A percentile compares a stretch with the other conserved stretches of the same genome.
Evolutionary conservation across 2,113 vertebrate genomes (phyloP).

Genomic region (Prunella himalayana): DNA sequence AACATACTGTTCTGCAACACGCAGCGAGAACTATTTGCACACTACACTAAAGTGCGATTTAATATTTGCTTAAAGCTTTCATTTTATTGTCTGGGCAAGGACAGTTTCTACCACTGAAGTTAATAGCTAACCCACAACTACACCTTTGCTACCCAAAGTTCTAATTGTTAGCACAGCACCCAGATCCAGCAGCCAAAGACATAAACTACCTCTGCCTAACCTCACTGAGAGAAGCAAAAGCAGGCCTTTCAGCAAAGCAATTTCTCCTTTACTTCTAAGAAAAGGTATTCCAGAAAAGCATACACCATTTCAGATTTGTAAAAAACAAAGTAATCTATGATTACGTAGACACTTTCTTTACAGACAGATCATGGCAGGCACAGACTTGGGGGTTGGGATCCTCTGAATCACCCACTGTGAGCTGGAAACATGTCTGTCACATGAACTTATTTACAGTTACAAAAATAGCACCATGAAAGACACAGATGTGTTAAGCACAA

Average conservation of each 20-base stretch:
- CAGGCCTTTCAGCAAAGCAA: background rate
- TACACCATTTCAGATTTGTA: fast-evolving
- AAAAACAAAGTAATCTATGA: background rate
- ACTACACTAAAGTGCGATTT: background rate
- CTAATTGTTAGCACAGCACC: background rate
- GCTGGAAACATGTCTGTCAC: constrained; percentile 51
- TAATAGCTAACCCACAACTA: constrained; percentile 51
- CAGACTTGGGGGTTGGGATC: constrained; percentile 4
- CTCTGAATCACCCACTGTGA: constrained; percentile 19
- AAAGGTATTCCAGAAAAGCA: background rate
- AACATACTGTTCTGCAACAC: constrained; percentile 52
- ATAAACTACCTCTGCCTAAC: background rate
- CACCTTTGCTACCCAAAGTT: background rate
- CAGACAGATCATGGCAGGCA: background rate
- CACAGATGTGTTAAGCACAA: constrained; percentile 34
- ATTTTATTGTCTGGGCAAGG: constrained; percentile 54
- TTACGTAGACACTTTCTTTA: background rate
- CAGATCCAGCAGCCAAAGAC: background rate
- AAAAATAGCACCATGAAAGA: constrained; percentile 55
- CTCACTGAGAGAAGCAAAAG: background rate
- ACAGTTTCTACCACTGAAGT: constrained; percentile 39
- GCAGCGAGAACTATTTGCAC: constrained; percentile 56
- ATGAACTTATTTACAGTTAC: constrained; percentile 43
- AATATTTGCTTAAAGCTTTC: constrained; percentile 62
- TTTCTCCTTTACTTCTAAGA: background rate